Evolutionary conservation across 2,113 vertebrate species (phyloP), one percentile per base, ranked within the genome.

Genomic region (Xyliphius kryptos): DNA sequence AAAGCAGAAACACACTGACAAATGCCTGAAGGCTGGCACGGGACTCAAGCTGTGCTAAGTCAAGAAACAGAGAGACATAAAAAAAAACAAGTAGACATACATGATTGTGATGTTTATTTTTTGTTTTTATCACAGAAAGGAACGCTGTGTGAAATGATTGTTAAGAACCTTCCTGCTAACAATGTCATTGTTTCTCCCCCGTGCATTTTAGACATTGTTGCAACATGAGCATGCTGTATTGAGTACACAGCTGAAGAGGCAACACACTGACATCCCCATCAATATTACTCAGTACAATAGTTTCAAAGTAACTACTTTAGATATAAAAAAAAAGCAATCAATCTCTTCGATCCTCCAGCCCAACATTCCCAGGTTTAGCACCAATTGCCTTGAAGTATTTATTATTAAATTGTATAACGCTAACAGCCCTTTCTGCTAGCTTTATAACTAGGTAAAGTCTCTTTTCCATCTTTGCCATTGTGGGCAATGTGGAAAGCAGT

Each of bases 281-380:
- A 63, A 70, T 66, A 70, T 68, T 49, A 50, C 41, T 74, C 66
- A 61, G 61, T 66, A 49, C 37, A 48, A 46, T 57, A 60, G 49
- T 53, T 22, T 70, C 70, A 63, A 75, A 76, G 67, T 66, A 74
- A 75, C 74, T 53, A 32, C 4, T 32, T 32, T 32, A 32, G 26
- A 32, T 32, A 32, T n/a, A n/a, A n/a, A n/a, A 32, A 6, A 32
- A 32, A 32, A 32, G 4, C 2, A 32, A 32, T 32, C n/a, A n/a
- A 66, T 60, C 22, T 76, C 37, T 63, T 44, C 63, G 51, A 56
- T 54, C 54, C n/a, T 57, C 49, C 58, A 76, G 69, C 74, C 51
- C 56, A 53, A 6, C 2, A 75, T 77, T 78, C 74, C 43, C 50
- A 68, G 72, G 73, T 57, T 21, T 58, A 75, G 77, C 59, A 72